Conservation (phyloP, 2,113 vertebrate species). For the Trogon surrucura region DNA sequence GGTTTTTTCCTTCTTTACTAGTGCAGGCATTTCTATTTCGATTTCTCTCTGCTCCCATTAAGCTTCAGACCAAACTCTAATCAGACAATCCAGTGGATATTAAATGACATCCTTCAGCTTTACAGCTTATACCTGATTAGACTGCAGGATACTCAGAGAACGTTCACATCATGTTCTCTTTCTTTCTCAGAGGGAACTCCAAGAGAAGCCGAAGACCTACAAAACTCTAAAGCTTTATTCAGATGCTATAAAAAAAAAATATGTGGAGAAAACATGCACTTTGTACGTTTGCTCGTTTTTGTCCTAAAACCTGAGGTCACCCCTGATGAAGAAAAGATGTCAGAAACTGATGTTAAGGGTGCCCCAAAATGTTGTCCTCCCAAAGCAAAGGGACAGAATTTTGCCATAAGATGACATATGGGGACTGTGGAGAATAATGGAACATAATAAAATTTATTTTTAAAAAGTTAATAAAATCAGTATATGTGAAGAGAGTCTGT, state of each 20-base stretch:
- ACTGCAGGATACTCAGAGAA: background rate
- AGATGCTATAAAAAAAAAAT: background rate
- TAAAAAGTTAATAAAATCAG: background rate
- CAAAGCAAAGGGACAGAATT: background rate
- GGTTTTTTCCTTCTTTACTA: background rate
- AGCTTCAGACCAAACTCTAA: background rate
- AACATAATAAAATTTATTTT: background rate
- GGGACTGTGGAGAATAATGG: background rate
- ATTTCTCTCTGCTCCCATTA: background rate
- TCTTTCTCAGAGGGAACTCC: background rate
- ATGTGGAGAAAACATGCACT: background rate
- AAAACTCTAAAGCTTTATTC: background rate
- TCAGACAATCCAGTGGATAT: background rate
- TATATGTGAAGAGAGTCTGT: background rate
- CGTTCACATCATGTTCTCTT: background rate
- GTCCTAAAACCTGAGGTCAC: background rate
- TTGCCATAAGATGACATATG: background rate
- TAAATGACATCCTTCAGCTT: conserved; percentile 20
- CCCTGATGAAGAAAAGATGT: background rate
- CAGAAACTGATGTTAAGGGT: background rate
- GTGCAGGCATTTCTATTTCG: background rate
- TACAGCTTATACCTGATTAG: background rate
- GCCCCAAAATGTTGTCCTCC: background rate
- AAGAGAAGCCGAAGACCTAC: background rate
- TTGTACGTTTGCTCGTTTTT: background rate